phyloP scores from a whole-genome alignment of 2,797 vertebrate species.

The Siniperca obscura region DNA sequence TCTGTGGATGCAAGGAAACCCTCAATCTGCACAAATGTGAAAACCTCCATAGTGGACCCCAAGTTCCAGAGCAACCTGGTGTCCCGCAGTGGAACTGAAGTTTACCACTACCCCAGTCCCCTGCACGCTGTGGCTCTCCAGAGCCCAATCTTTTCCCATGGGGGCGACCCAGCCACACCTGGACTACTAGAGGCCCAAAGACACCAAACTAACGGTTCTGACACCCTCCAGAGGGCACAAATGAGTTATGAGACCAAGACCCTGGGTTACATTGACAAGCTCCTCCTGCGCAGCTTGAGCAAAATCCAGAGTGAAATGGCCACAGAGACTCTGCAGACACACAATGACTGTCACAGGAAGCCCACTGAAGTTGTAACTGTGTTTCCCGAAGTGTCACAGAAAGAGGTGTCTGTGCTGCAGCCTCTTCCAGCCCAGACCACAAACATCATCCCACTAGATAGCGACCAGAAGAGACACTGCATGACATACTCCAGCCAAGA shows the following conservation, averaged over 20 bases:
- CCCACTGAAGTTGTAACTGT: constrained; percentile 59
- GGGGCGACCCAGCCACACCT: constrained; percentile 62
- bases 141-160: constrained; percentile 91
- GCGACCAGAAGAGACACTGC: constrained; percentile 59
- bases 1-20: constrained; percentile 73
- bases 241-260: constrained; percentile 74
- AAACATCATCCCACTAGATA: constrained; percentile 48
- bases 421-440: constrained; percentile 42
- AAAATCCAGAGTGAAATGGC: constrained; percentile 70
- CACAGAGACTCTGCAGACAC: constrained; percentile 56
- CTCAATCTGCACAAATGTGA: constrained; percentile 68
- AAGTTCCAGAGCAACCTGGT: constrained; percentile 92
- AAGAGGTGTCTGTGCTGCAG: constrained; percentile 34
- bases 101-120: constrained; percentile 95
- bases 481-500: constrained; percentile 64
- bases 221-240: constrained; percentile 58
- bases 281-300: constrained; percentile 85
- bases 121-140: constrained; percentile 96
- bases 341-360: constrained; percentile 51
- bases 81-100: constrained; percentile 88
- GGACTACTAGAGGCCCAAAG: constrained; percentile 56
- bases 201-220: constrained; percentile 35
- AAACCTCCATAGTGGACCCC: constrained; percentile 78
- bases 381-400: constrained; percentile 53
- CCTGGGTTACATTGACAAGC: constrained; percentile 88